phyloP scores from a whole-genome alignment of 2,113 vertebrate genomes.

The Crypturellus undulatus region DNA sequence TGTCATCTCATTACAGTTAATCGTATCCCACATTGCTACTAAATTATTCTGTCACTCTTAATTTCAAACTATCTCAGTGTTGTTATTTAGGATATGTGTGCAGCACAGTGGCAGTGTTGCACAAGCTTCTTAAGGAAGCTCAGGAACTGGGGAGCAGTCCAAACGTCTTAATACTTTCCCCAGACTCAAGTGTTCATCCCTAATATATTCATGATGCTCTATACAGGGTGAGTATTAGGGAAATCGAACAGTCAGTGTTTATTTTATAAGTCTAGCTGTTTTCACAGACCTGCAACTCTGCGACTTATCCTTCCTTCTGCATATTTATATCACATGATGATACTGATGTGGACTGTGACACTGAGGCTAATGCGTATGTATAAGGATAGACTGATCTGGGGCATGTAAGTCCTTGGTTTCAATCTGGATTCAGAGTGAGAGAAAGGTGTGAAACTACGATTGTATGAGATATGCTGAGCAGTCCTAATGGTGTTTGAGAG shows the following conservation, averaged over 20 bases:
- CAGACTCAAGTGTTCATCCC: not conserved
- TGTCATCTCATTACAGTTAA: conserved; percentile 57
- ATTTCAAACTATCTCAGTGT: conserved; percentile 32
- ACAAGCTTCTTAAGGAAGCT: not conserved
- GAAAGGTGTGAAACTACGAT: not conserved
- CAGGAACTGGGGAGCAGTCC: not conserved
- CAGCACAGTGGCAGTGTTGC: not conserved
- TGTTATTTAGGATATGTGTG: not conserved
- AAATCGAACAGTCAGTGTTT: not conserved
- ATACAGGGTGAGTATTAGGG: not conserved
- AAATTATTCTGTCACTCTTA: conserved; percentile 62
- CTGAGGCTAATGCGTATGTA: not conserved
- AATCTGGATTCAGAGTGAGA: not conserved
- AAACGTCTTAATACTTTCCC: not conserved
- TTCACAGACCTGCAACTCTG: not conserved
- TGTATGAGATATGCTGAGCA: not conserved
- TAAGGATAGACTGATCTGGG: not conserved
- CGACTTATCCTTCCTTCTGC: not conserved
- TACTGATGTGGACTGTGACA: not conserved
- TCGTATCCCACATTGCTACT: not conserved
- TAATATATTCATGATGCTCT: not conserved
- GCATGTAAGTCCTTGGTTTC: not conserved
- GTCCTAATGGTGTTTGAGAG: not conserved
- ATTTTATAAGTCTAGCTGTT: not conserved
- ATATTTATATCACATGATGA: not conserved